Base-by-base conservation (phyloP, 2,888 invertebrate species). In the Halictus ligatus region DNA sequence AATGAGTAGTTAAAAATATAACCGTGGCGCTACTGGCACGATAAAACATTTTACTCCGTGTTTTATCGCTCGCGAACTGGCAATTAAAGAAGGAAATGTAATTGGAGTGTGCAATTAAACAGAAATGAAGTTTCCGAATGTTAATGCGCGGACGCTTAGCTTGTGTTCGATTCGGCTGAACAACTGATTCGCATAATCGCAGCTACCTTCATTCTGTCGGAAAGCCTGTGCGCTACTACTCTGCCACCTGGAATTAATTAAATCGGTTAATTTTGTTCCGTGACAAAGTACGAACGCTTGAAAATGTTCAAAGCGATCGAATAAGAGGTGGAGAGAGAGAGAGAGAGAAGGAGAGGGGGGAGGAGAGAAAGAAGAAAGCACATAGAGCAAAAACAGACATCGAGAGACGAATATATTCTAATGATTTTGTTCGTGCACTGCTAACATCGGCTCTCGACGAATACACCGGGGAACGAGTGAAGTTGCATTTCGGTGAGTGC, bases 401-500 rank as follows among this genome's bases (percentile, higher is more conserved):
- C 46, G 43, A 72, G 29, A 60, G n/a, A 25, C n/a, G 50, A 78
- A 25, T 71, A 48, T 29, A 50, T 18, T 50, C n/a, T n/a, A 75
- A 75, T 81, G 69, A 80, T 81, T 71, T 50, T 64, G 25, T 58
- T 40, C 46, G 21, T 40, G 12, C n/a, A 60, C 48, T 2, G 58
- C 25, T 60, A 75, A 75, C 43, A 72, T 48, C 75, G 40, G 43
- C 60, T 10, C 72, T 72, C 64, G 15, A 43, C 46, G 54, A 40
- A 73, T 29, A 18, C 29, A 58, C 25, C 18, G 71, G 58, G 43
- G 60, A 67, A 50, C 60, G 58, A 35, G 71, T 43, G 25, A 58
- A 77, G 43, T 50, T 75, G 75, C 74, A 67, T 81, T 84, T 84
- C 73, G 76, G 76, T 76, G 67, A 84, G 54, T 77, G 76, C 76